Evolutionary conservation across 2,797 vertebrate genomes (phyloP), one percentile per base, ranked within the genome.

Genomic region (Nyctibius grandis): DNA sequence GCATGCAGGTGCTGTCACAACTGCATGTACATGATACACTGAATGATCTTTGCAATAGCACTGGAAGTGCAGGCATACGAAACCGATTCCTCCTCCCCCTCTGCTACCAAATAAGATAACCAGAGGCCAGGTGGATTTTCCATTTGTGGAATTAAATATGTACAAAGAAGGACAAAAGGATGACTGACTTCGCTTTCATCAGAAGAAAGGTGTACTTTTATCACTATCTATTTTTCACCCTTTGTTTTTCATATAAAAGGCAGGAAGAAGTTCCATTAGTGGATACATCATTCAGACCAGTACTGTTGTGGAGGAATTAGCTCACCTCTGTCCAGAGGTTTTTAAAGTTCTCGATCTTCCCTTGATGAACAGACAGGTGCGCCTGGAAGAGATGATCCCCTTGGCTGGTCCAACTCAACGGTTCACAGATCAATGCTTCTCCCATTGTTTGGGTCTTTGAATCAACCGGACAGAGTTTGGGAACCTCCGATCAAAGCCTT

Each of bases 21-120:
- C 14, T 23, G 7, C 16, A 54, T 2, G 2, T 29, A 79, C 13
- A 31, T 0, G 0, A 73, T 1, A 53, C 10, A 73, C 21, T 2
- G 4, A 60, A 17, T 1, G 1, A 72, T 29, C 42, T 73, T 29
- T 47, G 14, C 14, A 88, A 11, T 1, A 42, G 22, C 9, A 45
- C 23, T 36, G 5, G 3, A 88, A 77, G 6, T 8, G 9, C 29
- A 76, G 28, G 72, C 29, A 29, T 0, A n/a, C 5, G 68, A 42
- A 54, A 31, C 19, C 8, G 12, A 29, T 6, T 28, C 6, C 3
- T 33, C n/a, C 1, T 33, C 9, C 9, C 6, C 2, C 8, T 34
- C 40, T 56, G 15, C 34, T 31, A 63, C 22, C 31, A 80, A 79
- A 61, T 14, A 67, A 74, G 18, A 1, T 9, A 63, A n/a, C 11